Conservation (phyloP, 1,140 invertebrate species). For the Bacillus rossius region DNA sequence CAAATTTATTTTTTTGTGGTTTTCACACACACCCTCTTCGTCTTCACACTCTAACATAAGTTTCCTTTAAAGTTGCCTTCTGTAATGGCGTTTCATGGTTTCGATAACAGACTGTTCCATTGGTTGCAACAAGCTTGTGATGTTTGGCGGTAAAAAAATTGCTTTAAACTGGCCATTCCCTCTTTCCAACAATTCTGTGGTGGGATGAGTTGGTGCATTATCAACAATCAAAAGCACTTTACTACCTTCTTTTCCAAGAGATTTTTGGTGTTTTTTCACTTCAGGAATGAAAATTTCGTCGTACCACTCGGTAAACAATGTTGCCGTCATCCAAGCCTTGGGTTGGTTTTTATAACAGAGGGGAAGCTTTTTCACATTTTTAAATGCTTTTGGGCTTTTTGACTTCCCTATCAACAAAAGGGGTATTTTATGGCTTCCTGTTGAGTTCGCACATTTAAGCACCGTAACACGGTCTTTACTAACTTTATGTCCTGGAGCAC, state of each 20-base stretch:
- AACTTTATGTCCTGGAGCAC: conserved; percentile 33
- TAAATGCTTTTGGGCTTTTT: conserved; percentile 26
- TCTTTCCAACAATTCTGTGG: background rate
- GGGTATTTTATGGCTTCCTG: conserved; percentile 33
- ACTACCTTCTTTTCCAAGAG: too few species aligned
- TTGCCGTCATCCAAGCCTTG: too few species aligned
- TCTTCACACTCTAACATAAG: too few species aligned
- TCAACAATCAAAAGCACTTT: too few species aligned
- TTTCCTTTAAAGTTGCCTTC: conserved; percentile 28
- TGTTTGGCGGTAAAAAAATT: conserved; percentile 43
- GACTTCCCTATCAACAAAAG: conserved; percentile 31
- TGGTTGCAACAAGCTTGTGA: conserved; percentile 42
- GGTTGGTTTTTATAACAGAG: too few species aligned
- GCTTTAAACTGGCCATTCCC: conserved; percentile 22
- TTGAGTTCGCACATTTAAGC: conserved; percentile 38
- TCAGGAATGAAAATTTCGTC: too few species aligned
- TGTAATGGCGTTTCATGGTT: too few species aligned
- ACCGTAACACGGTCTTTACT: conserved; percentile 35
- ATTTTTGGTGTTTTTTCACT: too few species aligned
- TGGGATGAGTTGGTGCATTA: conserved; percentile 40
- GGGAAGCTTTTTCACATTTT: conserved; percentile 14
- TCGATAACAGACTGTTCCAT: conserved; percentile 45
- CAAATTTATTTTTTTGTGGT: too few species aligned
- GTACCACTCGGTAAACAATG: too few species aligned
- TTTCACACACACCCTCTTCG: too few species aligned